Evolutionary conservation across 2,113 vertebrate species (phyloP).

Genomic region (Myiopsitta monachus): DNA sequence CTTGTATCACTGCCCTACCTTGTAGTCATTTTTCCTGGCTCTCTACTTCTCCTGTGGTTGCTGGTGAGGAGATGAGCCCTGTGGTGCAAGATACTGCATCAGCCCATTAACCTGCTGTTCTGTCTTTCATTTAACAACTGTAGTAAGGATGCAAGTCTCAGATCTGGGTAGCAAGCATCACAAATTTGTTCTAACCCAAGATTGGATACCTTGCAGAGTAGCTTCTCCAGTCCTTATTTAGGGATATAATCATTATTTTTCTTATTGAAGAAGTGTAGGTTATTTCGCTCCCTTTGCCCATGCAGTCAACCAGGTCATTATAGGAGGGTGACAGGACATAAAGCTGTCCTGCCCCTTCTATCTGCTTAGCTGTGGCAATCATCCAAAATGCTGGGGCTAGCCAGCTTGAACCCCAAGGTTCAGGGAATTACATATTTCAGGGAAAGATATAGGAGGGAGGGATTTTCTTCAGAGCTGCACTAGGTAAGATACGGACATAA

Average conservation of each 20-base stretch:
- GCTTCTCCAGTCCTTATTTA: background rate
- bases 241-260: background rate
- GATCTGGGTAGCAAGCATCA: background rate
- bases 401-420: background rate
- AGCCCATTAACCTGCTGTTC: background rate
- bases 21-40: background rate
- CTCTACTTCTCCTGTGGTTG: background rate
- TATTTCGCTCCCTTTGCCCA: background rate
- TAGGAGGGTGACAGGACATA: background rate
- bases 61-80: background rate
- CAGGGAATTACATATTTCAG: background rate
- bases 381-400: background rate
- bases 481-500: background rate
- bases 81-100: background rate
- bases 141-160: background rate
- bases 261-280: background rate
- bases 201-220: background rate
- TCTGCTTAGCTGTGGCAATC: background rate
- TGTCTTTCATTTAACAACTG: background rate
- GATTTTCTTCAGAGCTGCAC: background rate
- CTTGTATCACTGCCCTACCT: background rate
- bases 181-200: background rate
- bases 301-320: accelerated
- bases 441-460: background rate
- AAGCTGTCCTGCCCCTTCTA: background rate